Evolutionary conservation across 2,797 vertebrate species (phyloP).

Genomic region (Poeciliopsis gracilis): DNA sequence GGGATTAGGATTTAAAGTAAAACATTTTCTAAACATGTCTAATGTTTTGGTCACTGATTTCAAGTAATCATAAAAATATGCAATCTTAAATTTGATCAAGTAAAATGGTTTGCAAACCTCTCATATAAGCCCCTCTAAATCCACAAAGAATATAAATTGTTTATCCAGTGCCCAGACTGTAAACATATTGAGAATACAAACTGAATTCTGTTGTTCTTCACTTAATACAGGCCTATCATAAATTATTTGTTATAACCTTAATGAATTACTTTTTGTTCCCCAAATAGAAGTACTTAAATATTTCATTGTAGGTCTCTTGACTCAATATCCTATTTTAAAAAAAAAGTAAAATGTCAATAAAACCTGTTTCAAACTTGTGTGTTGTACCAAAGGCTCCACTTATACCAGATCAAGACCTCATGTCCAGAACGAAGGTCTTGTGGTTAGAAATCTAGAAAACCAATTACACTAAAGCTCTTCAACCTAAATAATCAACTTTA

Average conservation of each 20-base stretch:
- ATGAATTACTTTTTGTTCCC: too few relatives aligned
- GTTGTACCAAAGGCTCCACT: not conserved
- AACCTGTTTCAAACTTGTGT: not conserved
- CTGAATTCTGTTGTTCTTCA: not conserved
- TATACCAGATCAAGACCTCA: not conserved
- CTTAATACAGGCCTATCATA: not conserved
- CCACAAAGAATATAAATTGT: not conserved
- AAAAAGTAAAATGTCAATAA: not conserved
- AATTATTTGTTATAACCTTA: too few relatives aligned
- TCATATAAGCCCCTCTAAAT: too few relatives aligned
- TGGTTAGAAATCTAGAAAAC: not conserved
- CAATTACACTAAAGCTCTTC: not conserved
- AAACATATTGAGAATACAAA: not conserved
- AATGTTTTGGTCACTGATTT: not conserved
- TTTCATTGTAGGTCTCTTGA: not conserved
- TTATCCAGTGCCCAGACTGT: too few relatives aligned
- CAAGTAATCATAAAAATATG: not conserved
- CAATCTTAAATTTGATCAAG: not conserved
- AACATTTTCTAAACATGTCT: not conserved
- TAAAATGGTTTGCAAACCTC: not conserved
- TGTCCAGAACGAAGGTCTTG: not conserved
- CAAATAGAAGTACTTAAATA: too few relatives aligned
- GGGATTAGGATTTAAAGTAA: not conserved
- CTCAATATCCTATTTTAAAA: not conserved
- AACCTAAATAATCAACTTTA: not conserved